Evolutionary conservation across 2,888 invertebrate species (phyloP), one percentile per base, ranked within the genome.

Genomic region (Bellardia bayeri): DNA sequence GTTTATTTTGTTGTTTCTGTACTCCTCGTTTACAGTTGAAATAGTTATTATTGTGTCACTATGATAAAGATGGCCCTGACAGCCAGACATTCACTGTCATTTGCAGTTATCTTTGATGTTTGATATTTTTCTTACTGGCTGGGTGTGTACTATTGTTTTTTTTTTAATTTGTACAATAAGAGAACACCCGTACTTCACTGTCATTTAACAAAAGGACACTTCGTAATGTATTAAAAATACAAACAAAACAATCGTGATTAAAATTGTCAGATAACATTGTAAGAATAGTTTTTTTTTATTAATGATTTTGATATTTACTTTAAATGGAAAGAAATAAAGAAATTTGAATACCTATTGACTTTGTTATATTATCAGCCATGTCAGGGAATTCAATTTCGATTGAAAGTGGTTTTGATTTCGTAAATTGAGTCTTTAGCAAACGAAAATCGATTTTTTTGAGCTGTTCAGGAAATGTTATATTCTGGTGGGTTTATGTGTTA

Each of bases 21-120:
- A 68, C 8, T 75, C 6, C 51, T 78, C 42, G 16, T 78, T 75
- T 68, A 58, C 37, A 82, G 66, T 68, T 37, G 45, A 78, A 68
- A 80, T 80, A 69, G 58, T 16, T 51, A 45, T 74, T 56, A 45
- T 75, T 74, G 54, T 75, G 68, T 80, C 74, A 63, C 45, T 23
- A 75, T 30, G 54, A 69, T 54, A 75, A 63, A 79, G 33, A 61
- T 75, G 85, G 3, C 45, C 69, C 1, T 63, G 85, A 85, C 80
- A 75, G 80, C 85, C 23, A 75, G 85, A 80, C 74, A 75, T 80
- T 63, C 54, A 30, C 61, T 80, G 72, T 84, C 84, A 85, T 69
- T 85, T 79, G 74, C 87, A 85, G 69, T 87, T 82, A 75, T 79
- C 74, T 74, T 82, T 85, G 63, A 87, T 84, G 81, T 82, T 76